Evolutionary conservation across 1,140 invertebrate genomes (phyloP).

Genomic region (Megalonaias nervosa): DNA sequence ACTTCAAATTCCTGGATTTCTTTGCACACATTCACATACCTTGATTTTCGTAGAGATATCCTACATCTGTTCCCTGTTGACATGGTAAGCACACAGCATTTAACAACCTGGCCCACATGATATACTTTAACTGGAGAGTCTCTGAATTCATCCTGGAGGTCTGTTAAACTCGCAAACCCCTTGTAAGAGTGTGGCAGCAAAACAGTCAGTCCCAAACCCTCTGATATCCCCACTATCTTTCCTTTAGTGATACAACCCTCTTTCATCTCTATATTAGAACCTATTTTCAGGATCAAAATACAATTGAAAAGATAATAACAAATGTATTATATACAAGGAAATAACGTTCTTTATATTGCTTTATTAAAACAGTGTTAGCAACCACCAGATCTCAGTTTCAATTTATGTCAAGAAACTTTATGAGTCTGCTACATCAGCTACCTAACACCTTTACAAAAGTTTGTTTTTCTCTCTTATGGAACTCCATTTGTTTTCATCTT

Average conservation of each 20-base stretch:
- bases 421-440: too few relatives aligned
- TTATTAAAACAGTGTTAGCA: too few relatives aligned
- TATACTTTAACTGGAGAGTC: slow-evolving; percentile 27
- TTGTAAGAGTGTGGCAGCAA: slow-evolving; percentile 27
- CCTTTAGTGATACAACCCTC: slow-evolving; percentile 18
- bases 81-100: slow-evolving; percentile 32
- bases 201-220: slow-evolving; percentile 27
- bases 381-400: too few relatives aligned
- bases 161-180: slow-evolving; percentile 40
- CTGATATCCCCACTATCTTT: slow-evolving; percentile 7
- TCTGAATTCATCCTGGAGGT: slow-evolving; percentile 38
- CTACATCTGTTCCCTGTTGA: slow-evolving; percentile 11
- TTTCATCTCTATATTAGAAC: not conserved
- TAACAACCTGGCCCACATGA: slow-evolving; percentile 27
- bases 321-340: too few relatives aligned
- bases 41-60: slow-evolving; percentile 32
- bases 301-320: too few relatives aligned
- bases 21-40: slow-evolving; percentile 6
- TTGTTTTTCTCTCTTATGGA: too few relatives aligned
- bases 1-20: too few relatives aligned
- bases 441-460: too few relatives aligned
- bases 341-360: too few relatives aligned
- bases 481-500: too few relatives aligned
- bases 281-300: too few relatives aligned
- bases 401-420: too few relatives aligned